Percentiles rank a stretch among this genome's conserved stretches.
phyloP scores from a whole-genome alignment of 1,140 invertebrate species.

The Phenacoccus solenopsis region DNA sequence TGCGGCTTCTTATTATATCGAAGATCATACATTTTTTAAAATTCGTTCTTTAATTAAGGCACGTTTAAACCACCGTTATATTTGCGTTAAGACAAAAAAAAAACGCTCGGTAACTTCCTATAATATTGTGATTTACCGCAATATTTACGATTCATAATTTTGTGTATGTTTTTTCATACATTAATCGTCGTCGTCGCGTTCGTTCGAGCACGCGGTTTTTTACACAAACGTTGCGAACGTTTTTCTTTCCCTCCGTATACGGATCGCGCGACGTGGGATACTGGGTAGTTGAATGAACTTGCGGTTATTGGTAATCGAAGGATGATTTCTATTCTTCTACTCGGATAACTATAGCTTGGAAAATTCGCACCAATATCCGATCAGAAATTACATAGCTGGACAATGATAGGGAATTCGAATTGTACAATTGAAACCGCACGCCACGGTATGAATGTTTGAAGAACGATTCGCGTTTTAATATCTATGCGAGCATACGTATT shows the following conservation, averaged over 20 bases:
- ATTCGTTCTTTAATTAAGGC: background rate
- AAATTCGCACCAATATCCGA: too few relatives aligned
- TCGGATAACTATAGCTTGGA: too few relatives aligned
- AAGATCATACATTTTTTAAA: too few relatives aligned
- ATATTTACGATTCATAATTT: background rate
- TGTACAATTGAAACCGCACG: background rate
- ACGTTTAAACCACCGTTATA: background rate
- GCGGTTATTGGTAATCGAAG: background rate
- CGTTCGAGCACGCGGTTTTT: background rate
- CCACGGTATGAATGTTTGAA: background rate
- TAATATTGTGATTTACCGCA: background rate
- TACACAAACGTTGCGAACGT: too few relatives aligned
- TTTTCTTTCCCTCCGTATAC: too few relatives aligned
- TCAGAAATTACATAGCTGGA: too few relatives aligned
- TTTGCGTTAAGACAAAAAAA: background rate
- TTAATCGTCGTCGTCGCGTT: background rate
- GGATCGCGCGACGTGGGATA: too few relatives aligned
- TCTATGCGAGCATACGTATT: background rate
- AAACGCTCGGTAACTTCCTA: background rate
- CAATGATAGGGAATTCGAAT: too few relatives aligned
- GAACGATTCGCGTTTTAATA: background rate
- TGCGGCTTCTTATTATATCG: too few relatives aligned
- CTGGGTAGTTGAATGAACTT: background rate
- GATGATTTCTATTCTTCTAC: background rate
- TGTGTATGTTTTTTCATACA: background rate